Evolutionary conservation across 2,797 vertebrate species (phyloP).

Genomic region (Crenuchus spilurus): DNA sequence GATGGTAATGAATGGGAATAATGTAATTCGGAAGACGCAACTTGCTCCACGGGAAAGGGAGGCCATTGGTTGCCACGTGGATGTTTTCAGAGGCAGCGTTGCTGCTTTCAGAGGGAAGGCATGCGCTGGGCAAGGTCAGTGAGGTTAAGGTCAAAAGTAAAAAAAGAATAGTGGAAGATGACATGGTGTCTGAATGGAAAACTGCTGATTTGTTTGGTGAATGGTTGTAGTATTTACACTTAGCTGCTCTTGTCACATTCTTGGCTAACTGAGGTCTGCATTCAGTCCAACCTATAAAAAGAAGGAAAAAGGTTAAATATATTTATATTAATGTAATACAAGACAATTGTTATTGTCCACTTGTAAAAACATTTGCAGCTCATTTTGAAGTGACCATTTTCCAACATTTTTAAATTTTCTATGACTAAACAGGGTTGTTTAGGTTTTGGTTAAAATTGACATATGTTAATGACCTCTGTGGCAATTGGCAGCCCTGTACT

Average conservation of each 20-base stretch:
- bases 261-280: slow-evolving; percentile 20
- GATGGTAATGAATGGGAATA: slow-evolving; percentile 75
- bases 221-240: background rate
- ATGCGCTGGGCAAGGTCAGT: slow-evolving; percentile 41
- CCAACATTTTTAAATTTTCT: too few species aligned
- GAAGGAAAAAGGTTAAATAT: background rate
- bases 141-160: slow-evolving; percentile 61
- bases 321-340: too few species aligned
- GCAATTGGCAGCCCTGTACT: too few species aligned
- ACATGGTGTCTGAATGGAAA: slow-evolving; percentile 5
- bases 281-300: slow-evolving; percentile 60
- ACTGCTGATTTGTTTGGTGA: background rate
- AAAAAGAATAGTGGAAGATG: slow-evolving; percentile 44
- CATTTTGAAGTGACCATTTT: too few species aligned
- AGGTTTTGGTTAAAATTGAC: too few species aligned
- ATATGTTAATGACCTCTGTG: too few species aligned
- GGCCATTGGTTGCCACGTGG: slow-evolving; percentile 62
- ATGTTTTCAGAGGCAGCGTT: slow-evolving; percentile 57
- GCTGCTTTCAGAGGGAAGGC: slow-evolving; percentile 49
- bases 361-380: too few species aligned
- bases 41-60: slow-evolving; percentile 80
- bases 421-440: too few species aligned
- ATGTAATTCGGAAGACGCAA: slow-evolving; percentile 72
- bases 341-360: too few species aligned
- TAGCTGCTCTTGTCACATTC: slow-evolving; percentile 20